Base-by-base conservation (phyloP, 2,113 vertebrate species). In the Odontophorus gujanensis region DNA sequence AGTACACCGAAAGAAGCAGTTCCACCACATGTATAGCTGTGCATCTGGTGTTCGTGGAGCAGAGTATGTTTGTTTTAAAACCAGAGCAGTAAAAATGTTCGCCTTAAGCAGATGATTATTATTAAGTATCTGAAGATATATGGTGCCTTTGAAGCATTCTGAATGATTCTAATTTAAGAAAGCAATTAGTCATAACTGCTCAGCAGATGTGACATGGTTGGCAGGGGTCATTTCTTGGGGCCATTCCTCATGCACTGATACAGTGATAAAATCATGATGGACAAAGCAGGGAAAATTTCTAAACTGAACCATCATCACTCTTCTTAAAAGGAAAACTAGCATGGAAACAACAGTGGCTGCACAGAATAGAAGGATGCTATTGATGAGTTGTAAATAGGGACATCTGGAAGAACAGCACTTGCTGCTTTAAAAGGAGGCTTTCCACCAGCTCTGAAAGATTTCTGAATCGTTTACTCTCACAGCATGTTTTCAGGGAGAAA, bases 381-480 rank as follows among this genome's bases (percentile, higher is more conserved):
- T 42, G 81, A 38, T 1, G 58, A 24, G 48, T 16, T 79, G 47
- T 55, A 25, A 22, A 36, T 4, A 11, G 66, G 81, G 36, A 28
- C 36, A 66, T 3, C 38, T 26, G 47, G 73, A 72, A 42, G 5
- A 71, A 58, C 5, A 9, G 12, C 51, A 5, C 13, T 59, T 18
- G 24, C 21, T 5, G 34, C 2, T 79, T 7, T 69, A 43, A 68
- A 86, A 75, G 17, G 38, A 68, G 43, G 24, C 66, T 85, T 94
- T n/a, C 26, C n/a, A 6, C 21, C 4, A 48, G 1, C 45, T 65
- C 62, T 1, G 47, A 40, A 18, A 73, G 28, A 57, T 81, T 80
- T 72, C n/a, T 0, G 10, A 62, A 48, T 38, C 2, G 1, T 69
- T 74, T 28, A 10, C n/a, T 20, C 55, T 72, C 12, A 0, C 51